phyloP scores from a whole-genome alignment of 2,888 invertebrate species.

The Aplocera efformata region DNA sequence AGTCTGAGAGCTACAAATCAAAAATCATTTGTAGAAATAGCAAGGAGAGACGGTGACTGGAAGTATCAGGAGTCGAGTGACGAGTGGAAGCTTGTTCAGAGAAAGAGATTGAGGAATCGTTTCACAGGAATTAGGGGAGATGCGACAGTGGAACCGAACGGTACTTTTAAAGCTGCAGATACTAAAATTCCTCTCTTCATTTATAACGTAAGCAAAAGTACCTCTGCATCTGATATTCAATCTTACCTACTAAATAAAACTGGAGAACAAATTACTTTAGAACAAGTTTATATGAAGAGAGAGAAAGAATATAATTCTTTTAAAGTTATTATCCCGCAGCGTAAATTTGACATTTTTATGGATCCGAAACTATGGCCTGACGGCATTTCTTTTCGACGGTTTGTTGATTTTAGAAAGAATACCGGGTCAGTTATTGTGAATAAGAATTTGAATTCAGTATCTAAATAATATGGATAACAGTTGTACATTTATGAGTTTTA shows the following conservation, averaged over 20 bases:
- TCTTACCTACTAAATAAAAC: not conserved
- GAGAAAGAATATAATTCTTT: conserved; percentile 18
- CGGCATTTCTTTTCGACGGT: conserved; percentile 22
- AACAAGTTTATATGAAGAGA: conserved; percentile 18
- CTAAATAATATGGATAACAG: conserved; percentile 1
- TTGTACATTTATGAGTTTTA: conserved; percentile 15
- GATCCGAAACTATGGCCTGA: conserved; percentile 24
- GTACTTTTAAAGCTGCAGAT: not conserved
- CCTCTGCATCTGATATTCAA: not conserved
- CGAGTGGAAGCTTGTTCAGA: not conserved
- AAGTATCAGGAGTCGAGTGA: not conserved
- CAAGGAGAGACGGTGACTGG: not conserved
- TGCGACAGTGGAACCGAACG: not conserved
- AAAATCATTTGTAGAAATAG: not conserved
- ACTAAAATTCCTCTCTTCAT: not conserved
- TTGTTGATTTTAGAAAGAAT: conserved; percentile 14
- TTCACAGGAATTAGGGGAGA: not conserved
- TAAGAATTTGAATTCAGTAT: too few relatives aligned
- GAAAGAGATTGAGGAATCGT: not conserved
- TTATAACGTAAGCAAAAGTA: not conserved
- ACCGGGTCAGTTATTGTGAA: not conserved
- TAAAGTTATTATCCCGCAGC: conserved; percentile 24
- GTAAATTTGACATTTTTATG: conserved; percentile 20
- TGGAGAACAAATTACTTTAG: conserved; percentile 1
- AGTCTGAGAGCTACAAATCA: too few relatives aligned